Evolutionary conservation across 1,140 invertebrate species (phyloP).

Genomic region (Himalopsyche phryganea): DNA sequence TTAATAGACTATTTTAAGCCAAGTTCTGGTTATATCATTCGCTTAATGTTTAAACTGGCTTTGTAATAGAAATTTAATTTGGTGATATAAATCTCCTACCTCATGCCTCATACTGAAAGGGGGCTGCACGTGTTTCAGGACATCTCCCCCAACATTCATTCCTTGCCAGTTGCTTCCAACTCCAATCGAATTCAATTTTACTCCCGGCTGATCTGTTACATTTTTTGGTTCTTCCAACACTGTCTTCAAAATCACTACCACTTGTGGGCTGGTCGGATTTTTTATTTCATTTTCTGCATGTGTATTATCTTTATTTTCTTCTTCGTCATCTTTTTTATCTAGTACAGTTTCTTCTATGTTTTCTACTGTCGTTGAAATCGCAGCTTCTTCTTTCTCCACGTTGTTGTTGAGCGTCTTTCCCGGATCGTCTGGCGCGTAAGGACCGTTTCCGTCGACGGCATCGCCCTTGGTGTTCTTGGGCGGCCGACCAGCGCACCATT

Average conservation of each 20-base stretch:
- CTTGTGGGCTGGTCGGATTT: neutral
- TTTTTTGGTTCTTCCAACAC: slow-evolving; percentile 16
- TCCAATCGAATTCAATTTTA: neutral
- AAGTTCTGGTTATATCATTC: no score
- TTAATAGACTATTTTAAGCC: no score
- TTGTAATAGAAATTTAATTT: no score
- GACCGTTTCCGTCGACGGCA: neutral
- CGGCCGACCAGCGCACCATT: slow-evolving; percentile 26
- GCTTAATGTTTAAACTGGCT: no score
- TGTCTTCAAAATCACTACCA: slow-evolving; percentile 22
- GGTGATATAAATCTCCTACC: no score
- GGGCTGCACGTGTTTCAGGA: no score
- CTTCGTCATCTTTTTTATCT: neutral
- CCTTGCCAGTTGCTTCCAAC: no score
- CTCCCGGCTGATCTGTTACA: neutral
- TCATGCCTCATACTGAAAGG: no score
- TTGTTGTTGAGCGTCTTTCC: slow-evolving; percentile 9
- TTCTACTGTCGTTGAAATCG: neutral
- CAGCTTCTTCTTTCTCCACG: neutral
- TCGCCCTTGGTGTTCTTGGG: slow-evolving; percentile 5
- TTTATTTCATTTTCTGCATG: neutral
- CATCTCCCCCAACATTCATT: no score
- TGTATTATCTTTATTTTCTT: neutral
- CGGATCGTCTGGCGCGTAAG: slow-evolving; percentile 2
- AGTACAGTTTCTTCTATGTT: neutral